Evolutionary conservation across 2,888 invertebrate species (phyloP).

Genomic region (Axea sp.): DNA sequence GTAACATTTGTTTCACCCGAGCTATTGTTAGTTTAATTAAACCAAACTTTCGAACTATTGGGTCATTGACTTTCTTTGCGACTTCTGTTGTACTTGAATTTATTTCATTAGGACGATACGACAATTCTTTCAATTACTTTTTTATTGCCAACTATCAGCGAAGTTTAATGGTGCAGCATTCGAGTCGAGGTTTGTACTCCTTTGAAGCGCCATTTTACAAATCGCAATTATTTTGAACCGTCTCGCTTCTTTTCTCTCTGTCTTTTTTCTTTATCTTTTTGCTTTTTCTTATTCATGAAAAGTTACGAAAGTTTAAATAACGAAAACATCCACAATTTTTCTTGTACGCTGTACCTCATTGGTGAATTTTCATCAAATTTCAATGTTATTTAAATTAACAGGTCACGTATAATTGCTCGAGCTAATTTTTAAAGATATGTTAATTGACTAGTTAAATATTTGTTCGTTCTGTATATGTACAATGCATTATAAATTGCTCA

Average conservation of each 20-base stretch:
- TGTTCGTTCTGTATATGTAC: too few relatives aligned
- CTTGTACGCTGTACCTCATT: too few relatives aligned
- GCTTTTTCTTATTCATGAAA: not conserved
- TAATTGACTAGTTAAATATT: too few relatives aligned
- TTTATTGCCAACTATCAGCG: constrained; percentile 56
- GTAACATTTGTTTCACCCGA: constrained; percentile 32
- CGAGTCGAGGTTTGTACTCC: constrained; percentile 29
- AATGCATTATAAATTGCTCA: too few relatives aligned
- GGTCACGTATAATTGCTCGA: too few relatives aligned
- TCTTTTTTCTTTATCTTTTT: not conserved
- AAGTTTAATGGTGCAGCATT: constrained; percentile 48
- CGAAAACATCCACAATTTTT: too few relatives aligned
- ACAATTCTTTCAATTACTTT: constrained; percentile 59
- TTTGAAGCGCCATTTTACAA: constrained; percentile 32
- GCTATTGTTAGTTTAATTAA: constrained; percentile 54
- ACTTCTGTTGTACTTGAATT: constrained; percentile 55
- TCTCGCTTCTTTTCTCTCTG: not conserved
- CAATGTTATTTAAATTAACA: too few relatives aligned
- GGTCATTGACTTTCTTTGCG: constrained; percentile 48
- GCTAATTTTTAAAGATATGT: too few relatives aligned
- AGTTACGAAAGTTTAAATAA: too few relatives aligned
- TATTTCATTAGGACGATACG: constrained; percentile 54
- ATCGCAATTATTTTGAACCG: constrained; percentile 33
- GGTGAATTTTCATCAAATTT: too few relatives aligned
- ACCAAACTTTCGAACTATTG: constrained; percentile 48